A percentile compares a stretch with the other conserved stretches of the same genome.
Conservation (phyloP, 2,797 vertebrate genomes). For the Xenentodon cancila region DNA sequence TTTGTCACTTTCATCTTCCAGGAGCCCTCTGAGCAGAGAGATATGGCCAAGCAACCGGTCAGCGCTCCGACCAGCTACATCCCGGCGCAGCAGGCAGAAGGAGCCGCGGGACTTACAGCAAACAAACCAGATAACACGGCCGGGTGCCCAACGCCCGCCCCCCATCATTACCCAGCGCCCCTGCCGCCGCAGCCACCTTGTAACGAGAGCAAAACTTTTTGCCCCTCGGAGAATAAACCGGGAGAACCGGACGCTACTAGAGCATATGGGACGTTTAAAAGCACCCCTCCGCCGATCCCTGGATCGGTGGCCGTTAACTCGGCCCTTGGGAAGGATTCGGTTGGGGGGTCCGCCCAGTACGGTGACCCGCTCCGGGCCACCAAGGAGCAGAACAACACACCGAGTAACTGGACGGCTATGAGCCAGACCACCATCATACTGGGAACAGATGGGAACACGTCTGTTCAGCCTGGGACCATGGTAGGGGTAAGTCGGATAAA, state of each 20-base stretch:
- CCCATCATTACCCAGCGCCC: slow-evolving; percentile 63
- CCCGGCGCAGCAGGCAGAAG: slow-evolving; percentile 74
- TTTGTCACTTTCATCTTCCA: slow-evolving; percentile 75
- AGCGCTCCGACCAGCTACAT: slow-evolving; percentile 74
- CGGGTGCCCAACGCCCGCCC: slow-evolving; percentile 51
- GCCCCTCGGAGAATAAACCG: slow-evolving; percentile 79
- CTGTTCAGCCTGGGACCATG: slow-evolving; percentile 87
- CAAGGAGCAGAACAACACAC: slow-evolving; percentile 87
- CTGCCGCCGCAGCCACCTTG: slow-evolving; percentile 61
- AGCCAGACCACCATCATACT: slow-evolving; percentile 95
- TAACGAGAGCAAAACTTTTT: slow-evolving; percentile 84
- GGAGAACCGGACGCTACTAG: slow-evolving; percentile 84
- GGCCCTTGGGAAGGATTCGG: slow-evolving; percentile 79
- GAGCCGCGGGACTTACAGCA: slow-evolving; percentile 76
- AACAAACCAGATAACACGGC: slow-evolving; percentile 81
- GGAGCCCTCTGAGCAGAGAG: slow-evolving; percentile 87
- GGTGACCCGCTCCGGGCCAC: slow-evolving; percentile 82
- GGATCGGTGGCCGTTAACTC: slow-evolving; percentile 71
- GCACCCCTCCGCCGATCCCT: slow-evolving; percentile 72
- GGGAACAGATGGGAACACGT: slow-evolving; percentile 93
- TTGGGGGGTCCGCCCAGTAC: slow-evolving; percentile 73
- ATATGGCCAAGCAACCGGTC: slow-evolving; percentile 85
- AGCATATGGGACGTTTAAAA: slow-evolving; percentile 90
- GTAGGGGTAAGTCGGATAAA: slow-evolving; percentile 83
- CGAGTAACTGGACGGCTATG: slow-evolving; percentile 89